A percentile compares a stretch with the other conserved stretches of the same genome.
These are phyloP conservation scores for Emmelina monodactyla DNA, from an alignment of 2,888 invertebrate genomes.

Conservation along the genomic window DNA sequence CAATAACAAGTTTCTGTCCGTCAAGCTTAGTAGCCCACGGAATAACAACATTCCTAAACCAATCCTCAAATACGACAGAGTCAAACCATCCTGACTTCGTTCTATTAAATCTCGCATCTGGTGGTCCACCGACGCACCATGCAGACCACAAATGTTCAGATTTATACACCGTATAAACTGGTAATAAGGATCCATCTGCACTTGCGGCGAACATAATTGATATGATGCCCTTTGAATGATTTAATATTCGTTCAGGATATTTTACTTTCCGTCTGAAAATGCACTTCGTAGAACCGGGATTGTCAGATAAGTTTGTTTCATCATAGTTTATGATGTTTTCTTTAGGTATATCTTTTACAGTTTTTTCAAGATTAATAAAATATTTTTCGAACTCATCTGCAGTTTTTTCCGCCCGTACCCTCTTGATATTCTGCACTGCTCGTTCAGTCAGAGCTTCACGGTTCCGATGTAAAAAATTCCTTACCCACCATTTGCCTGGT, in stretches of 20 bases:
- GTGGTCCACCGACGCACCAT: slow-evolving; percentile 14
- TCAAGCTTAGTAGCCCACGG: background rate
- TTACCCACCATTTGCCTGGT: slow-evolving; percentile 9
- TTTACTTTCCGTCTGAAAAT: slow-evolving; percentile 11
- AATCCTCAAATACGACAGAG: slow-evolving; percentile 12
- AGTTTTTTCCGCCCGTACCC: slow-evolving; percentile 10
- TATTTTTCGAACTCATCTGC: slow-evolving; percentile 6
- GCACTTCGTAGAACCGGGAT: slow-evolving; percentile 14
- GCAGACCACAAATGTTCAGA: slow-evolving; percentile 8
- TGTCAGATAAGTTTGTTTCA: slow-evolving; percentile 16
- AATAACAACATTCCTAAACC: slow-evolving; percentile 5
- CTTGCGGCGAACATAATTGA: slow-evolving; percentile 14
- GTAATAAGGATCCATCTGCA: slow-evolving; percentile 5
- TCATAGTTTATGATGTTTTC: slow-evolving; percentile 8
- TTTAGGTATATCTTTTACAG: background rate
- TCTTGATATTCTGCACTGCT: slow-evolving; percentile 8
- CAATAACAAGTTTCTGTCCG: background rate
- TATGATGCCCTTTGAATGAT: slow-evolving; percentile 11
- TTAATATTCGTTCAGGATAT: slow-evolving; percentile 10
- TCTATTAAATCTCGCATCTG: slow-evolving; percentile 14
- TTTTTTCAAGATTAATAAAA: background rate
- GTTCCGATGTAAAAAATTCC: slow-evolving; percentile 6
- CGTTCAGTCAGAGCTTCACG: slow-evolving; percentile 4
- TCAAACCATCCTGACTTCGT: slow-evolving; percentile 18
- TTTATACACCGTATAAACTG: slow-evolving; percentile 15